A percentile compares a stretch with the other conserved stretches of the same genome.
phyloP scores from a whole-genome alignment of 2,888 invertebrate genomes.

The Antitype chi region DNA sequence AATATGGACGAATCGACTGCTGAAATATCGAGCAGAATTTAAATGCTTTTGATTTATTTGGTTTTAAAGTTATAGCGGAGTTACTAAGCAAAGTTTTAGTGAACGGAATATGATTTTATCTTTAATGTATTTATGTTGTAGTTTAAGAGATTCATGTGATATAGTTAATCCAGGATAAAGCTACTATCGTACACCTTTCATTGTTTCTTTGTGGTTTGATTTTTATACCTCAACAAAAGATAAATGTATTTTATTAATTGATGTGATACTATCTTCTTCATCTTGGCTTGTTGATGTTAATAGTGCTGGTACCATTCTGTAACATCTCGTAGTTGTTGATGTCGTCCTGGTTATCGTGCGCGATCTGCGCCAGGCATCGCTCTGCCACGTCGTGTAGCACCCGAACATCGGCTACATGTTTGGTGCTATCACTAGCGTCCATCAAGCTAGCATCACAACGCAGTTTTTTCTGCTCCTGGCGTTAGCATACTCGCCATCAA shows the following conservation, averaged over 20 bases:
- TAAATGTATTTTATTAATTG: background rate
- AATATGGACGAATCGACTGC: constrained; percentile 40
- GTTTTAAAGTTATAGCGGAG: background rate
- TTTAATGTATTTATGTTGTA: background rate
- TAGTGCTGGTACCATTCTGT: too few relatives aligned
- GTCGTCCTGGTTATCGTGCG: too few relatives aligned
- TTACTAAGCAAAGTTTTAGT: constrained; percentile 7
- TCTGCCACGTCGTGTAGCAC: too few relatives aligned
- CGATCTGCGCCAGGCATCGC: too few relatives aligned
- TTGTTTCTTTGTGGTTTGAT: background rate
- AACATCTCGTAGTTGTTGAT: too few relatives aligned
- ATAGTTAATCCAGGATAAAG: background rate
- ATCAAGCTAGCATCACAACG: too few relatives aligned
- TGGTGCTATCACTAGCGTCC: too few relatives aligned
- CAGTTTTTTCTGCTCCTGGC: too few relatives aligned
- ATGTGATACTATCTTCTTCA: too few relatives aligned
- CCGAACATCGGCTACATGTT: too few relatives aligned
- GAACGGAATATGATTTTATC: constrained; percentile 3
- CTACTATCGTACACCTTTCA: background rate
- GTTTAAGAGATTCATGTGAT: constrained; percentile 7
- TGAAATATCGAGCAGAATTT: constrained; percentile 51
- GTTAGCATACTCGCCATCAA: too few relatives aligned
- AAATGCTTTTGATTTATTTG: constrained; percentile 43
- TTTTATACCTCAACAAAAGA: background rate
- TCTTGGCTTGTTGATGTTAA: too few relatives aligned